Base-by-base conservation (phyloP, 1,140 invertebrate genomes). In the Drosophila ananassae region DNA sequence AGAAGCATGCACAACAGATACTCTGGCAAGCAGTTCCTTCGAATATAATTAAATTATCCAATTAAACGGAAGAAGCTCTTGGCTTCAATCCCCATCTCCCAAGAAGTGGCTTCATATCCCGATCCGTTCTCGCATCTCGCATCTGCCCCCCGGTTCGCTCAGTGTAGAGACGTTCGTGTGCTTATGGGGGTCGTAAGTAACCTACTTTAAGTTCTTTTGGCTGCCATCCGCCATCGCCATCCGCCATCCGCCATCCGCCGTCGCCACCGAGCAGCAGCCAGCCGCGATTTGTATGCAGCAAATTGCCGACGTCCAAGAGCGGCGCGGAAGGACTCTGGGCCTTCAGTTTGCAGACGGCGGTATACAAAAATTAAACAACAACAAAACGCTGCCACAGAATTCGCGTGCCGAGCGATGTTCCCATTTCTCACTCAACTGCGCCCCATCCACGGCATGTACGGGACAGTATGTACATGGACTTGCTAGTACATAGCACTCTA, bases 121-220 rank as follows among this genome's bases (percentile, higher is more conserved):
- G 24, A 25, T 25, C 24, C 2, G 2, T 24, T 24, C 3, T 24
- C 24, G 24, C 24, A 28, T 28, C 25, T 17, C 17, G 17, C 17
- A 17, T 17, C 41, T 48, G 62, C 32, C 32, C 32, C 8, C 32
- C 32, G 3, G 0, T n/a, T 37, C 10, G 12, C 61, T 47, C 22
- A 25, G 8, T 6, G 32, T 3, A 6, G 30, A 54, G 41, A 32
- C 32, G 34, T 10, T 10, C 53, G 41, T 39, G 50, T 62, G 32
- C 34, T 30, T 53, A 25, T 71, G 47, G 58, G 73, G 72, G 54
- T 50, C 7, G 60, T 72, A 77, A 82, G 73, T 84, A 84, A 84
- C 80, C 80, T 77, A 84, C 72, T 84, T 84, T 68, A 84, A 84
- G 80, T 84, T 67, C 52, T 82, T 82, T 82, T 77, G 58, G 60